These are phyloP conservation scores for Tetragonula carbonaria DNA, from an alignment of 2,888 invertebrate genomes.

Conservation along the genomic window DNA sequence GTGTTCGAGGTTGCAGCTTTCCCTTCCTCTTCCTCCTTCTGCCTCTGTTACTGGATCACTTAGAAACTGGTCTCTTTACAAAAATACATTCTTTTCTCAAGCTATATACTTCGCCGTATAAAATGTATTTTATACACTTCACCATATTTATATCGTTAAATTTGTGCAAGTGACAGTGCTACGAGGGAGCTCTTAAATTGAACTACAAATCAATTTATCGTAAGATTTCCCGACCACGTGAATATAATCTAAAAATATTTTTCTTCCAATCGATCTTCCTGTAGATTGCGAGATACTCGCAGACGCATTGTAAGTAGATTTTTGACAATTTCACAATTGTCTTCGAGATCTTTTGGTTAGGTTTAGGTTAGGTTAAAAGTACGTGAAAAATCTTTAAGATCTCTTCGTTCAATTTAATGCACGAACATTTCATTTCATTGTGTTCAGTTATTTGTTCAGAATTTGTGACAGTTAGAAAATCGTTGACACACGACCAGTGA, in stretches of 20 bases:
- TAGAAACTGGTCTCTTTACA: not conserved
- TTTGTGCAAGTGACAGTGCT: not conserved
- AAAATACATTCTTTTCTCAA: not conserved
- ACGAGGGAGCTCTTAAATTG: not conserved
- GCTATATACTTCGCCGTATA: not conserved
- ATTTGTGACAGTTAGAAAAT: constrained; percentile 48
- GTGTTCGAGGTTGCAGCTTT: constrained; percentile 7
- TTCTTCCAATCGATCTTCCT: no score
- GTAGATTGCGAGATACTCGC: not conserved
- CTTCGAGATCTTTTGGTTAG: constrained; percentile 13
- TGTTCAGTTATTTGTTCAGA: constrained; percentile 9
- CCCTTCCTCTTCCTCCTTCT: not conserved
- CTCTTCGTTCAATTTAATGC: constrained; percentile 43
- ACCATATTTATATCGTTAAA: not conserved
- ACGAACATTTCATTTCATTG: constrained; percentile 52
- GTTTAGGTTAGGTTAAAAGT: not conserved
- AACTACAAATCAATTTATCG: no score
- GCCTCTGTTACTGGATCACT: not conserved
- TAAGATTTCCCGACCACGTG: not conserved
- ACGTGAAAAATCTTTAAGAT: constrained; percentile 22
- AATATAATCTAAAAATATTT: not conserved
- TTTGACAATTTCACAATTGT: not conserved
- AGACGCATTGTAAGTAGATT: not conserved
- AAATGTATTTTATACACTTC: not conserved
- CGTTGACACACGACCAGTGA: constrained; percentile 54